Evolutionary conservation across 2,113 vertebrate genomes (phyloP).

Genomic region (Paradoxurus hermaphroditus): DNA sequence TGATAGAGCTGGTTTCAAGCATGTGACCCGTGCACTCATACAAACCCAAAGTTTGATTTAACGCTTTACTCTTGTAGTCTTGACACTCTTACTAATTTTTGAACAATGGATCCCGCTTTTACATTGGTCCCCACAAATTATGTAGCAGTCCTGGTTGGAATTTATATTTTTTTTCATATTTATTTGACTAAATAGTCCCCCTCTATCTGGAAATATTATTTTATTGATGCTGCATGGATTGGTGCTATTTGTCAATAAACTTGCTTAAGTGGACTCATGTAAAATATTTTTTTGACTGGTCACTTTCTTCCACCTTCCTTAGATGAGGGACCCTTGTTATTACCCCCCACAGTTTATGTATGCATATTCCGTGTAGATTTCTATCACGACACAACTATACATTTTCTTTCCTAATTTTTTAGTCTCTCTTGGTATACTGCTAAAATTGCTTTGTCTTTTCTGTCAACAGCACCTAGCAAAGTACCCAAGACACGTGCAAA

Average conservation of each 20-base stretch:
- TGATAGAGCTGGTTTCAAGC: neutral
- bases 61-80: rapidly evolving
- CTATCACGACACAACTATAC: neutral
- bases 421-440: neutral
- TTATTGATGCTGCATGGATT: neutral
- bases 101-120: neutral
- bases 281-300: neutral
- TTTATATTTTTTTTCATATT: neutral
- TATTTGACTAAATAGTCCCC: neutral
- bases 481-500: neutral
- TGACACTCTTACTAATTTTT: neutral
- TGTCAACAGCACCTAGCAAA: neutral
- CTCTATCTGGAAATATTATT: neutral
- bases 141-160: neutral
- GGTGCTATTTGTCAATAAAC: neutral
- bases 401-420: neutral
- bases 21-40: neutral
- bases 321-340: neutral
- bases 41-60: neutral
- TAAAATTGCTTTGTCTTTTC: neutral
- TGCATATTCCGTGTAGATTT: neutral
- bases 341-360: neutral
- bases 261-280: neutral
- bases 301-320: neutral
- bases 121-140: neutral